These are phyloP conservation scores for Amphipyra tragopoginis DNA, from an alignment of 2,888 invertebrate species.

Conservation along the genomic window DNA sequence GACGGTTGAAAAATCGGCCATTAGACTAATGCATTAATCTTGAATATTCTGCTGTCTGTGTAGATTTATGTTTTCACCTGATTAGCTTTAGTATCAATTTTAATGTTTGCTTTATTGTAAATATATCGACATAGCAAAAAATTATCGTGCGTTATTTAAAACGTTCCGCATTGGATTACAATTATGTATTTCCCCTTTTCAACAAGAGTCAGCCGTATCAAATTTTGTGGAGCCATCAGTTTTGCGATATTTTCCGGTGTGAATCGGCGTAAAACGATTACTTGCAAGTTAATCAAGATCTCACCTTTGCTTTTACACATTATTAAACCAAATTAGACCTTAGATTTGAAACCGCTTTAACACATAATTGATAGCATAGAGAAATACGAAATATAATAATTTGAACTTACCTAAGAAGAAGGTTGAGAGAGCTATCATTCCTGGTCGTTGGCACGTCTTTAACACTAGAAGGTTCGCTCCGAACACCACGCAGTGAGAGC, in stretches of 20 bases:
- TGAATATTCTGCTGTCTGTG: background rate
- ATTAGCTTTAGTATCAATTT: too few relatives aligned
- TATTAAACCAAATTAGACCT: background rate
- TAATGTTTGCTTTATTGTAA: too few relatives aligned
- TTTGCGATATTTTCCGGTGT: slow-evolving; percentile 13
- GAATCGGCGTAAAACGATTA: background rate
- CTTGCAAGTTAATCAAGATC: too few relatives aligned
- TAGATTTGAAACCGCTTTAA: slow-evolving; percentile 1
- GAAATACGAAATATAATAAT: slow-evolving; percentile 12
- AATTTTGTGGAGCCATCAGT: slow-evolving; percentile 17
- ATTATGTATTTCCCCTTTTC: slow-evolving; percentile 31
- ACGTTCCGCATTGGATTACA: slow-evolving; percentile 11
- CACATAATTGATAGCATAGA: background rate
- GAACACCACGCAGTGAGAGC: slow-evolving; percentile 86
- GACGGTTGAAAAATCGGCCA: too few relatives aligned
- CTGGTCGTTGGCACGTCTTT: slow-evolving; percentile 86
- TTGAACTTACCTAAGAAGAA: slow-evolving; percentile 84
- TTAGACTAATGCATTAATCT: too few relatives aligned
- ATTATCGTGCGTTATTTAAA: slow-evolving; percentile 16
- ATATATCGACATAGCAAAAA: slow-evolving; percentile 17
- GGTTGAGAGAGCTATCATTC: slow-evolving; percentile 87
- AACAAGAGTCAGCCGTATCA: slow-evolving; percentile 20
- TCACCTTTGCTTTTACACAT: slow-evolving; percentile 10
- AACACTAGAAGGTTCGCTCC: slow-evolving; percentile 87
- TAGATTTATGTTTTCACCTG: background rate